phyloP scores from a whole-genome alignment of 2,797 vertebrate species.

The Huso huso region DNA sequence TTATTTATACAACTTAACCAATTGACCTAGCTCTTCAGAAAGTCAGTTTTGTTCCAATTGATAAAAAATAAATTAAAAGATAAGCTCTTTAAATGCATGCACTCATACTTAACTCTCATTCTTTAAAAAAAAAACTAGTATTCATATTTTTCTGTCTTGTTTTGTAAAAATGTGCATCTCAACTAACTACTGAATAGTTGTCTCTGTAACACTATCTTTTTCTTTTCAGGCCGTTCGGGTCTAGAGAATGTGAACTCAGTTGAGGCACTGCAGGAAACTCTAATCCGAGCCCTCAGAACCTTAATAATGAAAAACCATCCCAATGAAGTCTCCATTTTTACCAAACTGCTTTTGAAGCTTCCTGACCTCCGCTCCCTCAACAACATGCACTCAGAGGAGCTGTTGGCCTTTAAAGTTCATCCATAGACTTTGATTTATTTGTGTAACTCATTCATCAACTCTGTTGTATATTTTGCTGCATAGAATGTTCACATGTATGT shows the following conservation, averaged over 20 bases:
- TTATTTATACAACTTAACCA: no score
- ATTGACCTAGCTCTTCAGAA: no score
- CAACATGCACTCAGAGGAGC: slow-evolving; percentile 97
- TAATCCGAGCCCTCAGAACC: slow-evolving; percentile 86
- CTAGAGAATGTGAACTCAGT: slow-evolving; percentile 85
- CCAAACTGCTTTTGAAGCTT: slow-evolving; percentile 93
- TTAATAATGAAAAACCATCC: slow-evolving; percentile 91
- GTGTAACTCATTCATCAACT: slow-evolving; percentile 29
- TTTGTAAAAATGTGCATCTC: no score
- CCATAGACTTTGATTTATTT: slow-evolving; percentile 52
- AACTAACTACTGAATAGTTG: no score
- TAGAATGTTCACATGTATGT: slow-evolving; percentile 48
- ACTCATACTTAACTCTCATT: no score
- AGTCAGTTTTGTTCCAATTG: no score
- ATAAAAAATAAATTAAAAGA: no score
- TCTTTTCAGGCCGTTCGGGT: slow-evolving; percentile 78
- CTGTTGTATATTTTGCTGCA: slow-evolving; percentile 37
- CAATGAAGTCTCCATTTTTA: slow-evolving; percentile 85
- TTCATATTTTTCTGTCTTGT: no score
- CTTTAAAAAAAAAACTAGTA: no score
- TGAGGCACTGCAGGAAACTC: slow-evolving; percentile 89
- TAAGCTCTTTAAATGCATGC: no score
- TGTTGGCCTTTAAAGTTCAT: slow-evolving; percentile 95
- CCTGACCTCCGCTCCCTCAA: slow-evolving; percentile 95
- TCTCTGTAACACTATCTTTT: not conserved